A percentile compares a stretch with the other conserved stretches of the same genome.
These are phyloP conservation scores for Prinia subflava DNA, from an alignment of 2,113 vertebrate genomes.

Conservation along the genomic window DNA sequence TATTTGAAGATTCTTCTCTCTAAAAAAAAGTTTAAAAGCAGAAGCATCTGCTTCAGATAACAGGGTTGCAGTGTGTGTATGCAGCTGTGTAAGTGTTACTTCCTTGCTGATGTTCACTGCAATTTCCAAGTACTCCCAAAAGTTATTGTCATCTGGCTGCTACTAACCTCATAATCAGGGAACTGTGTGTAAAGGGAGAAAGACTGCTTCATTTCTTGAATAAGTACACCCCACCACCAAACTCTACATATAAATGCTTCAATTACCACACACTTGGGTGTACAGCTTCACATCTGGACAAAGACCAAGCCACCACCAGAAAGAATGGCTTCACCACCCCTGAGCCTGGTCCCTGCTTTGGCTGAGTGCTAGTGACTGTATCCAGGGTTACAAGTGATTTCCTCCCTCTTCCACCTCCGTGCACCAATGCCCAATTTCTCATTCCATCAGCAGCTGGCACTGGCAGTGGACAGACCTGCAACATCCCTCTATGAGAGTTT, in stretches of 20 bases:
- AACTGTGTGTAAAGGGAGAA: neutral
- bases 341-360: neutral
- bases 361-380: neutral
- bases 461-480: neutral
- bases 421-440: neutral
- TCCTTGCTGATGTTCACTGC: neutral
- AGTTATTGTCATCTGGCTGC: neutral
- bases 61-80: neutral
- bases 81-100: neutral
- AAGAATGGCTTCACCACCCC: fast-evolving
- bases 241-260: fast-evolving
- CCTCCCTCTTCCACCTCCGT: neutral
- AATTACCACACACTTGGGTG: neutral
- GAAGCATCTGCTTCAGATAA: neutral
- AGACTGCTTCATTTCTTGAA: neutral
- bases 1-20: neutral
- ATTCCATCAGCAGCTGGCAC: neutral
- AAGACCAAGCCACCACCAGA: neutral
- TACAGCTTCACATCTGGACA: neutral
- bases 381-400: neutral
- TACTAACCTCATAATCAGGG: neutral
- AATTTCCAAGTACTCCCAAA: neutral
- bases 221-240: neutral
- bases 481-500: neutral
- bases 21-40: neutral